Evolutionary conservation across 2,797 vertebrate genomes (phyloP).

Genomic region (Macropodus opercularis): DNA sequence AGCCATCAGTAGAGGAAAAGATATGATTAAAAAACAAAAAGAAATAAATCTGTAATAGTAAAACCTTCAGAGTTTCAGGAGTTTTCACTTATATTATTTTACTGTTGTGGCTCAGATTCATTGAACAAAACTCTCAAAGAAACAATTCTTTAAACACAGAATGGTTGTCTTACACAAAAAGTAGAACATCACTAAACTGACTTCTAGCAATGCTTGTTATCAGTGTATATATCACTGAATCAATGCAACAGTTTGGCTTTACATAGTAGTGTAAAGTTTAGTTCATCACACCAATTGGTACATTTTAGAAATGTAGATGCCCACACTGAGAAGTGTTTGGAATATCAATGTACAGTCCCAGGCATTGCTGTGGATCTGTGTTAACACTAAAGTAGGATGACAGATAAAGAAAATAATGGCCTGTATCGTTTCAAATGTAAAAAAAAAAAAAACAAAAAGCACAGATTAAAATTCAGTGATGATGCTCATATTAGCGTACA

Average conservation of each 20-base stretch:
- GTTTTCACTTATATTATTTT: slow-evolving; percentile 20
- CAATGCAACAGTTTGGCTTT: background rate
- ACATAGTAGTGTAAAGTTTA: too few relatives aligned
- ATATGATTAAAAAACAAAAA: slow-evolving; percentile 34
- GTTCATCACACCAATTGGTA: too few relatives aligned
- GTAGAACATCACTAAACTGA: too few relatives aligned
- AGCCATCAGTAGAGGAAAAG: slow-evolving; percentile 53
- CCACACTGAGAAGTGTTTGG: background rate
- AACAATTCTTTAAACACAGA: background rate
- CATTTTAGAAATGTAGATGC: background rate
- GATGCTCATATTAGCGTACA: background rate
- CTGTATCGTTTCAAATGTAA: background rate
- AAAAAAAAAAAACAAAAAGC: too few relatives aligned
- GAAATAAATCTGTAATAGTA: background rate
- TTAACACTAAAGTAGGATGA: background rate
- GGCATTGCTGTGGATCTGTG: background rate
- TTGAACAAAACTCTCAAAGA: slow-evolving; percentile 23
- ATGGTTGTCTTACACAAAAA: background rate
- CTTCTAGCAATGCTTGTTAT: too few relatives aligned
- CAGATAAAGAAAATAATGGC: background rate
- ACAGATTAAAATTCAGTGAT: background rate
- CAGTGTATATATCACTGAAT: background rate
- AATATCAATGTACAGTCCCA: background rate
- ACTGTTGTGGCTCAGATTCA: slow-evolving; percentile 42
- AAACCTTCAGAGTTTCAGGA: background rate